phyloP scores from a whole-genome alignment of 1,140 invertebrate species.

The Rhagoletis pomonella region DNA sequence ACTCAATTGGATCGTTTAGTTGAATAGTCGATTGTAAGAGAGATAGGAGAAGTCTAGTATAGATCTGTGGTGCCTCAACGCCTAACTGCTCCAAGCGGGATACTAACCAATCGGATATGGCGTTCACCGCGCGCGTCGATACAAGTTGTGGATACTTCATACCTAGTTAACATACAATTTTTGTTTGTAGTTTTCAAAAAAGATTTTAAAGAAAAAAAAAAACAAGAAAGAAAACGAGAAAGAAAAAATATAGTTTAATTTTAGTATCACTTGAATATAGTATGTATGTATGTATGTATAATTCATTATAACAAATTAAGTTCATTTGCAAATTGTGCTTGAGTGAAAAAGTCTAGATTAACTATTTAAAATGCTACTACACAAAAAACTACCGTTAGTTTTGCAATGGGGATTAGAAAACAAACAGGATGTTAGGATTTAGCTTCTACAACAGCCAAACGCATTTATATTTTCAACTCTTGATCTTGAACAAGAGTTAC shows the following conservation, averaged over 20 bases:
- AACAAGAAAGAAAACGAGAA: neutral
- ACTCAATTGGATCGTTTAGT: constrained; percentile 62
- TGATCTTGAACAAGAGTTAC: too few relatives aligned
- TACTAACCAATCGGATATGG: constrained; percentile 64
- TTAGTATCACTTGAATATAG: constrained; percentile 31
- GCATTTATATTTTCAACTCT: too few relatives aligned
- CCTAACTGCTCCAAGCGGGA: constrained; percentile 63
- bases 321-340: neutral
- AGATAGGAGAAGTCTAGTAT: constrained; percentile 62
- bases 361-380: too few relatives aligned
- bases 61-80: constrained; percentile 61
- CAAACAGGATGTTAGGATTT: too few relatives aligned
- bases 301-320: neutral
- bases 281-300: neutral
- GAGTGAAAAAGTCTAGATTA: neutral
- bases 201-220: neutral
- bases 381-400: too few relatives aligned
- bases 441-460: too few relatives aligned
- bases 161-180: constrained; percentile 55
- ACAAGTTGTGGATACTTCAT: constrained; percentile 65
- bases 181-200: neutral
- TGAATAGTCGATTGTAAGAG: constrained; percentile 63
- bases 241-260: constrained; percentile 13
- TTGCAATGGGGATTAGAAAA: too few relatives aligned
- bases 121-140: constrained; percentile 62